Evolutionary conservation across 37 sponge, comb jelly and placozoan genomes (phyloP).

Genomic region (Axinella damicornis): DNA sequence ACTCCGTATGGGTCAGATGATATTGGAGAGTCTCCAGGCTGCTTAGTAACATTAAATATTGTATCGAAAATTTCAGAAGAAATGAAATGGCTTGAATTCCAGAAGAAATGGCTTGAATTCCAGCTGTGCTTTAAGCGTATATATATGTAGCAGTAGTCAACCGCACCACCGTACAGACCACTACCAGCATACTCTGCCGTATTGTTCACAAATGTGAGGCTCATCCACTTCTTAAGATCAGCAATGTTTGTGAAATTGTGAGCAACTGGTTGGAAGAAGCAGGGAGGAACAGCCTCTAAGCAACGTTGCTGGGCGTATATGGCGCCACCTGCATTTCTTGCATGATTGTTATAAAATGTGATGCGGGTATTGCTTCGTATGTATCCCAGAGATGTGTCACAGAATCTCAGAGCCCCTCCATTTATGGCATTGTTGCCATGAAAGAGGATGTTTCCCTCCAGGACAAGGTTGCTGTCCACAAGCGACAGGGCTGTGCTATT

Average conservation of each 20-base stretch:
- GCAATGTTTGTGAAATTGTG: background rate
- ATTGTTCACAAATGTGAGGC: background rate
- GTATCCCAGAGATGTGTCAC: constrained; percentile 9
- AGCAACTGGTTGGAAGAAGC: constrained; percentile 6
- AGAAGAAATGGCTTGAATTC: background rate
- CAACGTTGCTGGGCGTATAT: constrained; percentile 7
- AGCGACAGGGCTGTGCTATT: background rate
- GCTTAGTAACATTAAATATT: background rate
- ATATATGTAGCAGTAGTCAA: constrained; percentile 6
- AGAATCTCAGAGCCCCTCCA: constrained; percentile 15
- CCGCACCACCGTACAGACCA: constrained; percentile 22
- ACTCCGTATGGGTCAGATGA: constrained; percentile 25
- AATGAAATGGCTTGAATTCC: too few species aligned
- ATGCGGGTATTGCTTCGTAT: background rate
- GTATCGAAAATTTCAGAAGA: background rate
- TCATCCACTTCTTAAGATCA: background rate
- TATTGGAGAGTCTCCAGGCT: background rate
- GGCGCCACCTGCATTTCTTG: constrained; percentile 2
- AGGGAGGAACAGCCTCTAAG: background rate
- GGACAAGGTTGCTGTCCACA: background rate
- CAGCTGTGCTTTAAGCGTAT: background rate
- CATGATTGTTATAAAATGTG: background rate
- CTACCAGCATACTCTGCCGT: background rate
- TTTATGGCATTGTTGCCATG: background rate
- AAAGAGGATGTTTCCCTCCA: background rate